A percentile compares a stretch with the other conserved stretches of the same genome.
phyloP scores from a whole-genome alignment of 2,888 invertebrate species.

The Calliphora vomitoria region DNA sequence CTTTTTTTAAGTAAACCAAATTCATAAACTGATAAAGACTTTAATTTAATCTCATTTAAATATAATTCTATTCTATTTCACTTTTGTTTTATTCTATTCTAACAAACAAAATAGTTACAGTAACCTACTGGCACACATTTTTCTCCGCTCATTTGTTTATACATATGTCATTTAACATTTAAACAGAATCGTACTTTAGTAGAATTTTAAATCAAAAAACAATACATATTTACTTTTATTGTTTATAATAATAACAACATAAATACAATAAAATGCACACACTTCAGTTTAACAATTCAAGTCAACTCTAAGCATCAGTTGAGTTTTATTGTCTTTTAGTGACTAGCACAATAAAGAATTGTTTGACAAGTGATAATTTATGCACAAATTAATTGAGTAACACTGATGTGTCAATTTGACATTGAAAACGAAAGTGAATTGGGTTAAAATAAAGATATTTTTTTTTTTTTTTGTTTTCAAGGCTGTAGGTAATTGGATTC shows the following conservation, averaged over 20 bases:
- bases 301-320: background rate
- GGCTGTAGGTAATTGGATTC: no score
- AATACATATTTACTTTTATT: conserved; percentile 20
- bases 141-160: background rate
- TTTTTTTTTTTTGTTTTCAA: no score
- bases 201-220: conserved; percentile 43
- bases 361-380: conserved; percentile 25
- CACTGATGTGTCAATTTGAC: background rate
- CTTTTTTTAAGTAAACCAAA: no score
- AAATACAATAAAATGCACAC: background rate
- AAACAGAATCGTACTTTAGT: background rate
- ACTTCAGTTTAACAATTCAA: background rate
- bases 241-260: background rate
- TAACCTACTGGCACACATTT: conserved; percentile 26
- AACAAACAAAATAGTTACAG: background rate
- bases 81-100: background rate
- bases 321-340: conserved; percentile 18
- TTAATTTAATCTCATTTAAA: no score
- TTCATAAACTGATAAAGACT: no score
- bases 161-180: background rate
- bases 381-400: background rate
- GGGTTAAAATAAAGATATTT: no score
- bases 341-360: conserved; percentile 10
- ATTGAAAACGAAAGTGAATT: conserved; percentile 14
- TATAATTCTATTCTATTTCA: background rate